phyloP scores from a whole-genome alignment of 1,140 invertebrate species.

The Zaprionus africanus region DNA sequence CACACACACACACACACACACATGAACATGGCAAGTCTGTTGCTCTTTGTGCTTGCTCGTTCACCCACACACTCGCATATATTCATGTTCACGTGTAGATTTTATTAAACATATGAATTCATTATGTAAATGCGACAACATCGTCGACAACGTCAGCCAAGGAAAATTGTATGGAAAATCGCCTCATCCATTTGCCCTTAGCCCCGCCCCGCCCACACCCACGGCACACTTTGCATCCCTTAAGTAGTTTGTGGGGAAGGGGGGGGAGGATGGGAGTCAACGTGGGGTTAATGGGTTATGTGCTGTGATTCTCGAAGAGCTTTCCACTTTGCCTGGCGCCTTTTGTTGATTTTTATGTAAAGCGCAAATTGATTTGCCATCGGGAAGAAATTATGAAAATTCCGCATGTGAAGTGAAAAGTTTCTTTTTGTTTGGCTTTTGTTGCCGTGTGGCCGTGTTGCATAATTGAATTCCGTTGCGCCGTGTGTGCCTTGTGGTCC shows the following conservation, averaged over 20 bases:
- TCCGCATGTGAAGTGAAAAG: conserved; percentile 14
- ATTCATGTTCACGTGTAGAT: conserved; percentile 76
- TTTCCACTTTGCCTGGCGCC: conserved; percentile 23
- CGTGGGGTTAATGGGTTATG: conserved; percentile 78
- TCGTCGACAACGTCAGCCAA: conserved; percentile 31
- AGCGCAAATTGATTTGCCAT: conserved; percentile 76
- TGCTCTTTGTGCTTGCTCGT: conserved; percentile 1
- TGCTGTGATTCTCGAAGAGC: conserved; percentile 68
- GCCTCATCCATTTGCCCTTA: conserved; percentile 6
- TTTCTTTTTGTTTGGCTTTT: conserved; percentile 15
- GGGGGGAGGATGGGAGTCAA: conserved; percentile 21
- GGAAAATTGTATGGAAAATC: conserved; percentile 73
- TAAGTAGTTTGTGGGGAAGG: conserved; percentile 37
- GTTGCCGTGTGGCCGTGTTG: conserved; percentile 11
- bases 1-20: background rate
- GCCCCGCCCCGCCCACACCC: background rate
- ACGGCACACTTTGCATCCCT: conserved; percentile 22
- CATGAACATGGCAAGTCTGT: background rate
- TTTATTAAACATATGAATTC: conserved; percentile 84
- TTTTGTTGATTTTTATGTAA: conserved; percentile 75
- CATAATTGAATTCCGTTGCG: conserved; percentile 37
- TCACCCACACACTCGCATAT: conserved; percentile 18
- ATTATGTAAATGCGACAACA: conserved; percentile 76
- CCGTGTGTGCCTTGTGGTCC: background rate
- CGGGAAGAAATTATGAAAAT: conserved; percentile 50